Conservation (phyloP, 2,888 invertebrate genomes). For the Clepsis dumicolana region DNA sequence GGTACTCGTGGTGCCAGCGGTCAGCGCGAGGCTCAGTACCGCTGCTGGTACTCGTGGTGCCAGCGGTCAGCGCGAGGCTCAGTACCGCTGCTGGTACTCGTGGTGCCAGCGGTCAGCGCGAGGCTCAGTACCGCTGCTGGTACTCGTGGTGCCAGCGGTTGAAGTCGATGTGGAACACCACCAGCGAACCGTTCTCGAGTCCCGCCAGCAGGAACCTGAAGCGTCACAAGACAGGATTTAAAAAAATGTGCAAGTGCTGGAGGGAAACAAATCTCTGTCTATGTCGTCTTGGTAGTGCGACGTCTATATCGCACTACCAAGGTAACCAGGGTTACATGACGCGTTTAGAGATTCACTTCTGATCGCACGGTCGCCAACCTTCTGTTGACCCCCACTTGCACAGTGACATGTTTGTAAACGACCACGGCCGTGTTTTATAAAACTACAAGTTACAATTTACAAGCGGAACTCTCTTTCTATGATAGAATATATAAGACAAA, state of each 20-base stretch:
- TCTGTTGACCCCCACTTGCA: too few species aligned
- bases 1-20: conserved; percentile 98
- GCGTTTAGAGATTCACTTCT: conserved; percentile 57
- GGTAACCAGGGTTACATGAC: conserved; percentile 6
- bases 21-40: conserved; percentile 90
- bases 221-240: conserved; percentile 46
- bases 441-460: too few species aligned
- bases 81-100: conserved; percentile 97
- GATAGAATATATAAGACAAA: too few species aligned
- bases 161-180: conserved; percentile 99
- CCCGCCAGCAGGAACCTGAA: conserved; percentile 98
- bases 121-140: conserved; percentile 94
- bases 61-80: conserved; percentile 89
- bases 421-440: too few species aligned
- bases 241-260: not conserved
- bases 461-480: too few species aligned
- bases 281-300: not conserved
- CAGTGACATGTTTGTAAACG: too few species aligned
- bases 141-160: conserved; percentile 99
- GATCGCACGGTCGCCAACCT: too few species aligned
- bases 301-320: not conserved
- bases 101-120: conserved; percentile 88
- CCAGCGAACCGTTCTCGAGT: conserved; percentile 98
- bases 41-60: conserved; percentile 98
- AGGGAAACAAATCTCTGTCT: too few species aligned